Percentiles rank a stretch among this genome's conserved stretches.
Conservation (phyloP, 1,140 invertebrate genomes). For the Philotrypesis tridentata region DNA sequence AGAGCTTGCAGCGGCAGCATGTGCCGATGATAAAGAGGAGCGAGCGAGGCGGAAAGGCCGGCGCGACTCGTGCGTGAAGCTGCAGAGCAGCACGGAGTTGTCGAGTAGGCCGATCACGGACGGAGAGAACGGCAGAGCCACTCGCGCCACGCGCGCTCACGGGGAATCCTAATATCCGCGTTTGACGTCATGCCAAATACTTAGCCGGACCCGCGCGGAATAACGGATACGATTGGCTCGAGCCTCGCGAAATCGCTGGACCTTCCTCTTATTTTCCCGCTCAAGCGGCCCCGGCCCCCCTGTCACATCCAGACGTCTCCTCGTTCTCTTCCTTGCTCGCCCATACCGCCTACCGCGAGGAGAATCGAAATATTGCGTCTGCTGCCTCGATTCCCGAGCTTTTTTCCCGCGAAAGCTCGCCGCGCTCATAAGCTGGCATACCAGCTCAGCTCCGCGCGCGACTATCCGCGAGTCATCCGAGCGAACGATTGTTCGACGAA, state of each 20-base stretch:
- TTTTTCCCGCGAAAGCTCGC: no score
- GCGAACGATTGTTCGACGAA: conserved; percentile 4
- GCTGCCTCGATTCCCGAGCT: no score
- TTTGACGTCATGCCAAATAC: conserved; percentile 74
- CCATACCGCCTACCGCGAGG: neutral
- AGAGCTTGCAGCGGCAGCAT: conserved; percentile 54
- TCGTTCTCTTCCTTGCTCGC: no score
- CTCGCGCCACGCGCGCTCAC: conserved; percentile 10
- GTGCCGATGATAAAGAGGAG: conserved; percentile 59
- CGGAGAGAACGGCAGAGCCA: conserved; percentile 52
- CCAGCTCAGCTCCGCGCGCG: neutral
- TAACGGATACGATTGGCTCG: conserved; percentile 55
- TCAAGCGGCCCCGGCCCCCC: neutral
- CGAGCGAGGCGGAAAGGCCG: neutral
- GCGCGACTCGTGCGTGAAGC: conserved; percentile 45
- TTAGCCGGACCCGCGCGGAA: conserved; percentile 64
- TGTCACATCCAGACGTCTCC: conserved; percentile 22
- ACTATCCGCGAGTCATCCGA: neutral
- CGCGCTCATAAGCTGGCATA: no score
- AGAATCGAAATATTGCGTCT: conserved; percentile 31
- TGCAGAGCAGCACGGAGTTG: neutral
- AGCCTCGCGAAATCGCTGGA: conserved; percentile 5
- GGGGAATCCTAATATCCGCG: conserved; percentile 72
- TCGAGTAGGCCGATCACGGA: conserved; percentile 70
- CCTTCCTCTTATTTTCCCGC: conserved; percentile 2